These are phyloP conservation scores for Ditylenchus dipsaci DNA, from an alignment of 1,140 invertebrate genomes.

Conservation along the genomic window DNA sequence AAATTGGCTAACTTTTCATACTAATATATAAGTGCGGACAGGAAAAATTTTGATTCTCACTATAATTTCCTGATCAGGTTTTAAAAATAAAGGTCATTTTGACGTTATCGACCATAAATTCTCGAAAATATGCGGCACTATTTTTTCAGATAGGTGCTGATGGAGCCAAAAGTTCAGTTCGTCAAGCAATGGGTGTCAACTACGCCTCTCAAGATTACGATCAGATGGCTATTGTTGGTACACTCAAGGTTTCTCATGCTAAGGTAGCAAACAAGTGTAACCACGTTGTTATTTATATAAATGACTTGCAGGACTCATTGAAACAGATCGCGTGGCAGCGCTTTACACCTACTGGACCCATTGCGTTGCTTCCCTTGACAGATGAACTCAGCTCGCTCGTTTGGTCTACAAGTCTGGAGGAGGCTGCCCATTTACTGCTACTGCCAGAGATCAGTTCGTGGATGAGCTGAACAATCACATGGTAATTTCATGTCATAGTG, in stretches of 20 bases:
- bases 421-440: conserved; percentile 70
- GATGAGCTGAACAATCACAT: conserved; percentile 81
- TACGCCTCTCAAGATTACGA: conserved; percentile 78
- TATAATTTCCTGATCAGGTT: conserved; percentile 1
- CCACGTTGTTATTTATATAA: background rate
- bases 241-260: conserved; percentile 67
- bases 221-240: conserved; percentile 83
- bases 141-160: conserved; percentile 76
- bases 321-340: conserved; percentile 90
- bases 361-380: conserved; percentile 81
- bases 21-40: background rate
- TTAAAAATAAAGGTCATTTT: background rate
- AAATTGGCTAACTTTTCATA: too few relatives aligned
- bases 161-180: conserved; percentile 79
- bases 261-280: background rate
- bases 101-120: background rate
- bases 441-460: conserved; percentile 75
- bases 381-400: conserved; percentile 77
- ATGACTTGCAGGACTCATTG: conserved; percentile 64
- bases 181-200: conserved; percentile 73
- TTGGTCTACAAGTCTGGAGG: conserved; percentile 76
- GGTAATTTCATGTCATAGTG: conserved; percentile 63
- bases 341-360: conserved; percentile 81
- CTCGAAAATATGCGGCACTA: too few relatives aligned
- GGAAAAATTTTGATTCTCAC: background rate